phyloP scores from a whole-genome alignment of 2,797 vertebrate genomes.

The Babyrousa celebensis region DNA sequence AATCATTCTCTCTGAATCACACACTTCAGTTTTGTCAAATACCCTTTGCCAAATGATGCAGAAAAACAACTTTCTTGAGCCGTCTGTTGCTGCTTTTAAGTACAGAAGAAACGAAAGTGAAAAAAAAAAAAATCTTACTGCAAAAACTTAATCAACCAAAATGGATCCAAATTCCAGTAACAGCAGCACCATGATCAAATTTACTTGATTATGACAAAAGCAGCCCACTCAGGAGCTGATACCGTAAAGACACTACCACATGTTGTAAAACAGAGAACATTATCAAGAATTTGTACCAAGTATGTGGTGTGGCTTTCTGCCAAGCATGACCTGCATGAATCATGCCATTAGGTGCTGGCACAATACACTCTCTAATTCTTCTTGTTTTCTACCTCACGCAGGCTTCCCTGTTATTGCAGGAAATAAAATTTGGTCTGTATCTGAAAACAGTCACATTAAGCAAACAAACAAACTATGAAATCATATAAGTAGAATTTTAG shows the following conservation, averaged over 20 bases:
- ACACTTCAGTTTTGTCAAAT: conserved; percentile 11
- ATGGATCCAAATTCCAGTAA: conserved; percentile 19
- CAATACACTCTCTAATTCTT: not conserved
- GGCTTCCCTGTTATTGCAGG: not conserved
- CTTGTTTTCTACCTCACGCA: not conserved
- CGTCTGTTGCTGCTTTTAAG: conserved; percentile 19
- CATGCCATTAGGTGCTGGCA: not conserved
- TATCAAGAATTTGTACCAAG: conserved; percentile 18
- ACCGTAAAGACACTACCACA: not conserved
- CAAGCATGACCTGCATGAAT: not conserved
- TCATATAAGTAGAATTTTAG: not conserved
- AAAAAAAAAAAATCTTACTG: not conserved
- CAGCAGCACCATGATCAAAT: not conserved
- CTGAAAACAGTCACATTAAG: conserved; percentile 48
- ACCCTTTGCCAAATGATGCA: not conserved
- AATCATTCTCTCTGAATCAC: conserved; percentile 5
- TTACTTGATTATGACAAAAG: conserved; percentile 26
- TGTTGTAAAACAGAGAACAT: conserved; percentile 52
- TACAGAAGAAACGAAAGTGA: conserved; percentile 27
- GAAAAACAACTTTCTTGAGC: conserved; percentile 5
- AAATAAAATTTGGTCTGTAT: not conserved
- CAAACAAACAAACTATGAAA: conserved; percentile 42
- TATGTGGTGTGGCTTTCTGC: not conserved
- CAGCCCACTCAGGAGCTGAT: not conserved
- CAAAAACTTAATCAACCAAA: conserved; percentile 47